These are phyloP conservation scores for Phyllopteryx taeniolatus DNA, from an alignment of 2,113 vertebrate species.

Conservation along the genomic window DNA sequence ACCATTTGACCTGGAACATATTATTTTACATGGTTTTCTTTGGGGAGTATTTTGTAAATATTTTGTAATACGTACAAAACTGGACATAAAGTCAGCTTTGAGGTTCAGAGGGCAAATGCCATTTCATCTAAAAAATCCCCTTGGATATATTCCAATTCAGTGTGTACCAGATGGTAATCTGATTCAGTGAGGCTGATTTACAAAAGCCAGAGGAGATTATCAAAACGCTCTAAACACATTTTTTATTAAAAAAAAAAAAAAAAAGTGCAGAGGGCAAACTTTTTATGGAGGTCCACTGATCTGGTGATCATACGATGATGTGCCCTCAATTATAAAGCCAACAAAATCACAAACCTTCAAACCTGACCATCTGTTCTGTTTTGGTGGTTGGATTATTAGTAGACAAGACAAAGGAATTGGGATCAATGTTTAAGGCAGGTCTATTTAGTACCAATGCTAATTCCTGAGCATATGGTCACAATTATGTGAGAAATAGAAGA, in stretches of 20 bases:
- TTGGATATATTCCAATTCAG: constrained; percentile 48
- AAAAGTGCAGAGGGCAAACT: constrained; percentile 15
- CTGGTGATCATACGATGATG: background rate
- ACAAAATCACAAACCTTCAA: background rate
- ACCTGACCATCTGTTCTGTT: background rate
- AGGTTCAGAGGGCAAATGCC: constrained; percentile 30
- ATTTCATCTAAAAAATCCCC: constrained; percentile 43
- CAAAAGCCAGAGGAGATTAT: constrained; percentile 58
- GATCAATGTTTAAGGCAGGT: background rate
- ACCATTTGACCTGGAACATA: no score
- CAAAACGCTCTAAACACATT: constrained; percentile 37
- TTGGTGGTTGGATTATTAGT: background rate
- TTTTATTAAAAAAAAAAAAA: background rate
- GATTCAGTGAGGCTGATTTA: constrained; percentile 46
- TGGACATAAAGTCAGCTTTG: constrained; percentile 4
- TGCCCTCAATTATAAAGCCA: background rate
- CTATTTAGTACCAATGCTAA: background rate
- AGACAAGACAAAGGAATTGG: background rate
- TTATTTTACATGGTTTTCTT: background rate
- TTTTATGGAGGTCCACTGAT: constrained; percentile 4
- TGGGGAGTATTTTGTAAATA: no score
- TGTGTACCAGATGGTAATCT: constrained; percentile 56
- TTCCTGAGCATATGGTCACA: background rate
- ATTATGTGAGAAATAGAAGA: background rate
- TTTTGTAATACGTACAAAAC: no score